Percentiles rank a stretch among this genome's conserved stretches.
Evolutionary conservation across 2,888 invertebrate species (phyloP).

Genomic region (Chalcosyrphus nemorum): DNA sequence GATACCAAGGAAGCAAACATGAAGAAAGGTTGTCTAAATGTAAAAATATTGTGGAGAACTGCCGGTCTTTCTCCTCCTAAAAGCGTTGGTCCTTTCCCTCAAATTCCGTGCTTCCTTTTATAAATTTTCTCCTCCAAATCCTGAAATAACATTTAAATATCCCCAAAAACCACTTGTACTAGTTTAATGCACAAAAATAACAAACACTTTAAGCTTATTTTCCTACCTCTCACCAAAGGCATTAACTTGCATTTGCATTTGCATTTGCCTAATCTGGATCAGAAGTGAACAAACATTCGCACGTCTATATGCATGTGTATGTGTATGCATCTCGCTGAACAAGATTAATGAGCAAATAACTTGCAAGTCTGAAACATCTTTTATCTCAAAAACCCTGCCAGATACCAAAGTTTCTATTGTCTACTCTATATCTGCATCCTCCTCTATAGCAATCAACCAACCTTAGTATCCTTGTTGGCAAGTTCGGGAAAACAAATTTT

Average conservation of each 20-base stretch:
- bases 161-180: conserved; percentile 11
- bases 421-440: background rate
- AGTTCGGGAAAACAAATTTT: conserved; percentile 68
- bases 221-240: conserved; percentile 31
- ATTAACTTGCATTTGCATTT: conserved; percentile 60
- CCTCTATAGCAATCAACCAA: too few species aligned
- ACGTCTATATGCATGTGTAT: background rate
- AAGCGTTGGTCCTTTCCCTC: too few species aligned
- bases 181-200: conserved; percentile 9
- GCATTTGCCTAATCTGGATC: conserved; percentile 70
- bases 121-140: too few species aligned
- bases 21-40: too few species aligned
- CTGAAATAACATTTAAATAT: background rate
- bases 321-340: conserved; percentile 59
- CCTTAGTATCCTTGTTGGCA: conserved; percentile 35
- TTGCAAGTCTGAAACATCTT: conserved; percentile 56
- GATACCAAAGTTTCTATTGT: background rate
- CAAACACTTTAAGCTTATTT: conserved; percentile 55
- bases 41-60: too few species aligned
- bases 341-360: conserved; percentile 73
- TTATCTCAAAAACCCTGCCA: conserved; percentile 30
- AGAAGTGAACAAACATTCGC: conserved; percentile 24
- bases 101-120: too few species aligned
- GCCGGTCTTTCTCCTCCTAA: too few species aligned
- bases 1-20: too few species aligned